These are phyloP conservation scores for Drosophila mimetica DNA, from an alignment of 2,888 invertebrate genomes.

Conservation along the genomic window DNA sequence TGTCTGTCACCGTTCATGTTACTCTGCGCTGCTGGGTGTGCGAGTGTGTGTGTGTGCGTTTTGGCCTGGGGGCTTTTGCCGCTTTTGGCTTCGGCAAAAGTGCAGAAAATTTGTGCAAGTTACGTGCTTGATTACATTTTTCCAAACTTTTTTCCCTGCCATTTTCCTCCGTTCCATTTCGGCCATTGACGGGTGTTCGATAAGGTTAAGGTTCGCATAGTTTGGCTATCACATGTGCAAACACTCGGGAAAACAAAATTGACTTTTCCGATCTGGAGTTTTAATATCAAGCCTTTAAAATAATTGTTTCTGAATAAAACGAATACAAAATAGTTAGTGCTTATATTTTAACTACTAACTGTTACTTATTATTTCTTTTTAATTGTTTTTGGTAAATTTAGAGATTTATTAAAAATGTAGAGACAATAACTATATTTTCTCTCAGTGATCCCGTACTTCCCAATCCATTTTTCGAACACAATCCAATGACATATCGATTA, in stretches of 20 bases:
- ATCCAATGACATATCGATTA: constrained; percentile 51
- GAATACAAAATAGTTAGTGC: no score
- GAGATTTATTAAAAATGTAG: no score
- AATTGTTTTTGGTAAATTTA: no score
- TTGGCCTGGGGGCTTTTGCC: constrained; percentile 60
- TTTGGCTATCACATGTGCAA: constrained; percentile 8
- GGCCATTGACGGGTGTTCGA: constrained; percentile 55
- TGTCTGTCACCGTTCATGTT: constrained; percentile 40
- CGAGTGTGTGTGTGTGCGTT: constrained; percentile 29
- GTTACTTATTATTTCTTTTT: no score
- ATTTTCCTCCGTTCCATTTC: constrained; percentile 25
- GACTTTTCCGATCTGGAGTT: no score
- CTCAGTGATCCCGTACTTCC: background rate
- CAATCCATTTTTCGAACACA: background rate
- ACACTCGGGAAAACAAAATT: background rate
- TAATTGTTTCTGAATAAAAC: no score
- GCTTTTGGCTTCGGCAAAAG: constrained; percentile 66
- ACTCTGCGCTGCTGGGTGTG: constrained; percentile 19
- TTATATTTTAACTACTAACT: no score
- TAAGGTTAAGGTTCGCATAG: constrained; percentile 55
- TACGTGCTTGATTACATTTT: constrained; percentile 79
- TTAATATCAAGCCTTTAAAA: no score
- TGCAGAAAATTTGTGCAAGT: constrained; percentile 78
- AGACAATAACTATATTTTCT: no score
- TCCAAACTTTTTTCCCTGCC: constrained; percentile 55